Base-by-base conservation (phyloP, 2,797 vertebrate genomes). In the Tokudaia muenninki region DNA sequence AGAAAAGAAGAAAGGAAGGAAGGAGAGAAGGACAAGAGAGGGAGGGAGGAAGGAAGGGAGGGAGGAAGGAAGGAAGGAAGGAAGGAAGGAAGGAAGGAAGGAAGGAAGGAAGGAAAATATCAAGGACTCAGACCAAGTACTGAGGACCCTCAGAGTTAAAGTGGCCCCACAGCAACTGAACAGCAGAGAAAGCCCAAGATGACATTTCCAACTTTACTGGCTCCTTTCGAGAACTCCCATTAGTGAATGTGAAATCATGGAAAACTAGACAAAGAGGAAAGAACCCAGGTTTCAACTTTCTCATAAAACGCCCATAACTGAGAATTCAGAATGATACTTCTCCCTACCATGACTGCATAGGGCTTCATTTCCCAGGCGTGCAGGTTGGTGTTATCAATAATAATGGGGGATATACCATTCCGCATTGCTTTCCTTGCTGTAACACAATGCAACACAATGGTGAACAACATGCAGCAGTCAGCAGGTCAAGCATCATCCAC, bases 281-380 rank as follows among this genome's bases (percentile, higher is more conserved):
- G 79, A 94, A 96, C 79, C 94, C 67, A 93, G n/a, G 93, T 72
- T 96, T 94, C 90, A 93, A 83, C 90, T 96, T 97, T 96, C 92
- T 96, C 94, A 96, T 70, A 87, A 95, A 96, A 96, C 91, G 87
- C 90, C 97, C 80, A n/a, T 0, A 92, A 95, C 92, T 92, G 94
- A 95, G 96, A 93, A 97, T 24, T 94, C 79, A 97, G 91, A 98
- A 98, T 98, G 96, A 97, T 95, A 93, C 94, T 94, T 98, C 97
- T 96, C 97, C 98, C 98, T 99, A 99, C 99, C 99, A 99, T 99
- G 96, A 98, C 97, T 94, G 98, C 99, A 91, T 99, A 99, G 0
- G 99, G 99, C 98, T 99, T 99, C 99, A 99, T 99, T 97, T 99
- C 99, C 99, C 99, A 99, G 97, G 99, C 98, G 57, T 98, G 98